A percentile compares a stretch with the other conserved stretches of the same genome.
Conservation (phyloP, 2,888 invertebrate genomes). For the Troilus luridus region DNA sequence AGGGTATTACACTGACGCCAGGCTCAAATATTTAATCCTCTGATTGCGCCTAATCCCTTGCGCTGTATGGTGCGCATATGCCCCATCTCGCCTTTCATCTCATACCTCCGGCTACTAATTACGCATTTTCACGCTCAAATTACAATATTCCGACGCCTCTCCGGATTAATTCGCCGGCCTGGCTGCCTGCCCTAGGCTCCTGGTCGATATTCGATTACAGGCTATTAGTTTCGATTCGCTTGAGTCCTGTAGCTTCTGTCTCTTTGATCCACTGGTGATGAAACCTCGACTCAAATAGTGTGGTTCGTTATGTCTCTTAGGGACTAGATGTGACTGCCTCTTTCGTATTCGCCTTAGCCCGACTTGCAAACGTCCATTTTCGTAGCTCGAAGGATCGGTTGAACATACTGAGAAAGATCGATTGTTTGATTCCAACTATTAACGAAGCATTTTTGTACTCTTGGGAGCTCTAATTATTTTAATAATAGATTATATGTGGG, state of each 20-base stretch:
- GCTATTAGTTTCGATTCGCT: constrained; percentile 45
- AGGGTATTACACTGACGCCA: constrained; percentile 50
- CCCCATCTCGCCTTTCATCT: constrained; percentile 56
- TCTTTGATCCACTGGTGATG: constrained; percentile 46
- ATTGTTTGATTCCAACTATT: too few relatives aligned
- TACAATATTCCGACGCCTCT: constrained; percentile 53
- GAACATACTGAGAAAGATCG: background rate
- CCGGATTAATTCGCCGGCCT: constrained; percentile 30
- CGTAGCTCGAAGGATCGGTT: background rate
- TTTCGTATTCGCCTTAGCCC: background rate
- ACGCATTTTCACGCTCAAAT: constrained; percentile 57
- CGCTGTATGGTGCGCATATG: constrained; percentile 65
- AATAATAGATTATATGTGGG: too few relatives aligned
- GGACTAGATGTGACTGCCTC: background rate
- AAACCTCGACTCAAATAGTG: constrained; percentile 34
- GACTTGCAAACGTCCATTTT: background rate
- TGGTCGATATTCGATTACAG: constrained; percentile 50
- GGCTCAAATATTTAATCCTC: constrained; percentile 58
- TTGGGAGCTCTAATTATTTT: too few relatives aligned
- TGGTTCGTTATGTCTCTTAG: constrained; percentile 43
- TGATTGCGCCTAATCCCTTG: constrained; percentile 66
- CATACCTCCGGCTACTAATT: constrained; percentile 46
- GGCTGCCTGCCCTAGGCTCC: constrained; percentile 13
- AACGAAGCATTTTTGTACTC: too few relatives aligned
- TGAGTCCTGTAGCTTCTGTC: constrained; percentile 44